Conservation (phyloP, 2,113 vertebrate genomes). For the Emydocephalus ijimae region DNA sequence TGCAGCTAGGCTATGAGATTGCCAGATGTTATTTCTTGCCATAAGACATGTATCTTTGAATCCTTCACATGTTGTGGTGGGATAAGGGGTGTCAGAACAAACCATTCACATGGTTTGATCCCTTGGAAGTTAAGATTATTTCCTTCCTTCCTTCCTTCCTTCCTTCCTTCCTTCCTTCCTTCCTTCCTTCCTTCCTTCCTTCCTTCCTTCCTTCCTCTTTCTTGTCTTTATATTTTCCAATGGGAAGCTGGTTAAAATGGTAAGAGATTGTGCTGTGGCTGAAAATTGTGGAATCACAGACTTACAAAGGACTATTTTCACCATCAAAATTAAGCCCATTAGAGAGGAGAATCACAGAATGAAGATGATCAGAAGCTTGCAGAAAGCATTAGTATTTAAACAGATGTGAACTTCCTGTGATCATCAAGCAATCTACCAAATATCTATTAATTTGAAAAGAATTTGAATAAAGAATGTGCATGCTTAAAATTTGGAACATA, state of each 20-base stretch:
- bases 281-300: not conserved
- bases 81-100: not conserved
- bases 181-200: no score
- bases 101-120: not conserved
- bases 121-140: not conserved
- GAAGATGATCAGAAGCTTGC: not conserved
- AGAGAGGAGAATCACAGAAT: not conserved
- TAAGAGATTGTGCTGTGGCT: not conserved
- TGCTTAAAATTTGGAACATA: not conserved
- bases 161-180: not conserved
- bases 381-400: not conserved
- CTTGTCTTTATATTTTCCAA: not conserved
- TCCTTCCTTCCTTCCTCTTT: no score
- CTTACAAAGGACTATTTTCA: not conserved
- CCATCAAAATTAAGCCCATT: not conserved
- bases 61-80: not conserved
- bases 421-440: not conserved
- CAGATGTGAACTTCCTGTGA: not conserved
- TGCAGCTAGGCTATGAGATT: conserved; percentile 35
- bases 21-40: not conserved
- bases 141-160: not conserved
- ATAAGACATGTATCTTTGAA: conserved; percentile 9
- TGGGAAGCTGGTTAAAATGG: not conserved
- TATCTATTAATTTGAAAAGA: not conserved
- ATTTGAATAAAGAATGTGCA: not conserved